Evolutionary conservation across 2,888 invertebrate genomes (phyloP).

Genomic region (Drosophila pseudotalamancana): DNA sequence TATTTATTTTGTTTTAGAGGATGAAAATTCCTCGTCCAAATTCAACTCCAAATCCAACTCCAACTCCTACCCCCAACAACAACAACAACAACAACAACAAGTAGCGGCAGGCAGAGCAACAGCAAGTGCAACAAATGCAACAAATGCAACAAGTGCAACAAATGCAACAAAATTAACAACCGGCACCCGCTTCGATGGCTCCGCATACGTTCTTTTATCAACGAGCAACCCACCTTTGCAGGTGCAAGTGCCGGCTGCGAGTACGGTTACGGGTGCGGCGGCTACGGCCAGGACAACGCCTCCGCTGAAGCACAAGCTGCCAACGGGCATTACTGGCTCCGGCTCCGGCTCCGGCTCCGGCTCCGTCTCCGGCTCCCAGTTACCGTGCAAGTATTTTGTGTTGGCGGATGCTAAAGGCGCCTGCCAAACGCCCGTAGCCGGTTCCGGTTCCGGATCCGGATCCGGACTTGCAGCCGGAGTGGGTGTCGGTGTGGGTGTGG

Average conservation of each 20-base stretch:
- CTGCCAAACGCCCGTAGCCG: conserved; percentile 4
- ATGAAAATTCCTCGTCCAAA: conserved; percentile 79
- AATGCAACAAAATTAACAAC: conserved; percentile 28
- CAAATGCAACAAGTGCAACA: conserved; percentile 25
- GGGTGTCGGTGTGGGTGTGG: neutral
- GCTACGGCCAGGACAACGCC: conserved; percentile 1
- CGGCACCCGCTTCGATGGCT: conserved; percentile 18
- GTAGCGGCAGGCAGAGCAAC: conserved; percentile 45
- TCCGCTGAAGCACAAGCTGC: neutral
- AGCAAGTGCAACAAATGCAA: conserved; percentile 18
- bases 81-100: conserved; percentile 57
- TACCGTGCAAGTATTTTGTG: conserved; percentile 48
- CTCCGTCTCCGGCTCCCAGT: conserved; percentile 14
- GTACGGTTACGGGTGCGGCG: neutral
- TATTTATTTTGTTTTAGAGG: conserved; percentile 75
- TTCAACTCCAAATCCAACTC: conserved; percentile 66
- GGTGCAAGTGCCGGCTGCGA: conserved; percentile 19
- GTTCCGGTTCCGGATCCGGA: neutral
- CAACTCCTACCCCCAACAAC: conserved; percentile 54
- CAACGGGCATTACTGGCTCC: too few relatives aligned
- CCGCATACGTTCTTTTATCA: conserved; percentile 28
- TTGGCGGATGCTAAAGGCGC: conserved; percentile 43
- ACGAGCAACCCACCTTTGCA: conserved; percentile 12
- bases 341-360: neutral
- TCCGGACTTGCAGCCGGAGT: neutral